These are phyloP conservation scores for Tribolium castaneum DNA, from an alignment of 1,140 invertebrate species.

Conservation along the genomic window DNA sequence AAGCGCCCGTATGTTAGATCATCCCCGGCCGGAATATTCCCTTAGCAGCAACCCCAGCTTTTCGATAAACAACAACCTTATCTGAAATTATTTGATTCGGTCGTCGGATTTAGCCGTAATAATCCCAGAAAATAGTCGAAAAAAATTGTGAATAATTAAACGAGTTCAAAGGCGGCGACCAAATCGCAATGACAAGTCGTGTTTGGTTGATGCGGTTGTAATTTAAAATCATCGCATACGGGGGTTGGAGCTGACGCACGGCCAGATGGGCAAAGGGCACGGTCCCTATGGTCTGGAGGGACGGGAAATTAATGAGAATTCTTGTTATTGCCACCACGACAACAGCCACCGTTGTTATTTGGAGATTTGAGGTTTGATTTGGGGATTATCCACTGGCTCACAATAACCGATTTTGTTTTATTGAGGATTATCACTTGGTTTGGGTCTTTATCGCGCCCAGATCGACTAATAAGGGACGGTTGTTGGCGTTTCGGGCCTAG, in stretches of 20 bases:
- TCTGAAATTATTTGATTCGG: constrained; percentile 24
- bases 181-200: constrained; percentile 24
- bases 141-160: constrained; percentile 17
- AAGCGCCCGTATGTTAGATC: constrained; percentile 33
- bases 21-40: constrained; percentile 16
- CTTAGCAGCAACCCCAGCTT: constrained; percentile 26
- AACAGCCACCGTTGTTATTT: constrained; percentile 45
- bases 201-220: constrained; percentile 40
- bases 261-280: constrained; percentile 46
- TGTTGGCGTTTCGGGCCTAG: neutral
- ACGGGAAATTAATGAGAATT: constrained; percentile 50
- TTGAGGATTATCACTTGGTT: constrained; percentile 33
- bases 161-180: constrained; percentile 6
- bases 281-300: constrained; percentile 31
- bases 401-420: constrained; percentile 36
- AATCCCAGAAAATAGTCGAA: neutral
- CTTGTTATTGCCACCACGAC: constrained; percentile 49
- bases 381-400: constrained; percentile 39
- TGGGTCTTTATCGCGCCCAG: neutral
- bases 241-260: constrained; percentile 37
- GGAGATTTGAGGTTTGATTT: constrained; percentile 49
- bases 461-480: constrained; percentile 8
- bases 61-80: constrained; percentile 17
- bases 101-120: constrained; percentile 4
- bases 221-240: constrained; percentile 50